A percentile compares a stretch with the other conserved stretches of the same genome.
These are phyloP conservation scores for Alfaro cultratus DNA, from an alignment of 2,797 vertebrate genomes.

Conservation along the genomic window DNA sequence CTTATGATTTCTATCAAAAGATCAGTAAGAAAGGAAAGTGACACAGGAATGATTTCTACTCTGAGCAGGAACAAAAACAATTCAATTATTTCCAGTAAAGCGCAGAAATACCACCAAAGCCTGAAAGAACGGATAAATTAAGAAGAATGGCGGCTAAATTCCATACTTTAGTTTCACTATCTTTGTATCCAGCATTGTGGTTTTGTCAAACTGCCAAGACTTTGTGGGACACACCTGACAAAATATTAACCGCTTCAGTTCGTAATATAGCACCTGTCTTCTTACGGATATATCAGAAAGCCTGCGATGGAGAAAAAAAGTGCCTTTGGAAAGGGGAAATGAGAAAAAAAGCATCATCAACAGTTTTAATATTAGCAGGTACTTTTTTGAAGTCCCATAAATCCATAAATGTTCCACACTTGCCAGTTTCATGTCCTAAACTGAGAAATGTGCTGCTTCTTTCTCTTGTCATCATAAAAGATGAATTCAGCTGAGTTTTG, in stretches of 20 bases:
- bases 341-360: not conserved
- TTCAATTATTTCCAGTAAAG: not conserved
- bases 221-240: not conserved
- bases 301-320: not conserved
- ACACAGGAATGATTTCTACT: not conserved
- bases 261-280: not conserved
- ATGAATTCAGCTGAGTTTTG: not conserved
- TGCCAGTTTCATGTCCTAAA: not conserved
- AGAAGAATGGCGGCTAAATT: not conserved
- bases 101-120: not conserved
- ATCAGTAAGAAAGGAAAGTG: not conserved
- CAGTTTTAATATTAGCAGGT: not conserved
- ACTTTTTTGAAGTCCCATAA: not conserved
- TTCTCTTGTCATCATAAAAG: not conserved
- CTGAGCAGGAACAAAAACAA: not conserved
- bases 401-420: not conserved
- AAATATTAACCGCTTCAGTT: not conserved
- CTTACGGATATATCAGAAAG: not conserved
- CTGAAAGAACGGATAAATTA: not conserved
- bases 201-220: not conserved
- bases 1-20: not conserved
- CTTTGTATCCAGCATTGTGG: not conserved
- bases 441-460: not conserved
- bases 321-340: not conserved
- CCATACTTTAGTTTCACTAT: not conserved